A percentile compares a stretch with the other conserved stretches of the same genome.
Conservation (phyloP, 1,140 invertebrate genomes). For the Drosophila miranda region DNA sequence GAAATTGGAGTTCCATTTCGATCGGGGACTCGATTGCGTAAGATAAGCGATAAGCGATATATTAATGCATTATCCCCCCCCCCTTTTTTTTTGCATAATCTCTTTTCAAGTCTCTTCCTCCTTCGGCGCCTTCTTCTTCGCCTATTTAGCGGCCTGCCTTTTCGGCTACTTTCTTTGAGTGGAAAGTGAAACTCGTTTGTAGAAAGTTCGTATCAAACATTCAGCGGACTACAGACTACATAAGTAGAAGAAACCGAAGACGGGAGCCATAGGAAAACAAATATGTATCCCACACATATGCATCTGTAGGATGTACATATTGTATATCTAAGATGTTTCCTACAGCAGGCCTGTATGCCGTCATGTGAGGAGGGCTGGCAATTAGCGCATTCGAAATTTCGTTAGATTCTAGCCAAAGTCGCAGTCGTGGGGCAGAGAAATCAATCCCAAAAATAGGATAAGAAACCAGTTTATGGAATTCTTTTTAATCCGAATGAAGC, state of each 20-base stretch:
- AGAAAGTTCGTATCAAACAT: constrained; percentile 63
- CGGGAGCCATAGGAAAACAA: constrained; percentile 47
- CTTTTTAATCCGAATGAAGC: neutral
- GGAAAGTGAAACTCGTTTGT: constrained; percentile 72
- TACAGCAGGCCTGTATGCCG: constrained; percentile 1
- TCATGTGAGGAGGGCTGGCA: constrained; percentile 48
- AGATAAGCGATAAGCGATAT: constrained; percentile 47
- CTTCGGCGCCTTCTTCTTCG: neutral
- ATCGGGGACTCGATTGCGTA: constrained; percentile 35
- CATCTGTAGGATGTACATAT: constrained; percentile 10
- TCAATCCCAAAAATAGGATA: constrained; percentile 6
- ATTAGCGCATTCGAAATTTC: constrained; percentile 57
- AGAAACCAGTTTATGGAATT: no score
- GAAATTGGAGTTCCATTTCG: constrained; percentile 29
- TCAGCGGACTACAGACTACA: constrained; percentile 2
- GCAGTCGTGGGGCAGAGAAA: constrained; percentile 34
- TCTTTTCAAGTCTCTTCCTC: constrained; percentile 18
- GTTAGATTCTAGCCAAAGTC: constrained; percentile 37
- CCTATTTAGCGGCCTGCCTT: constrained; percentile 37
- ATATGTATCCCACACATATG: constrained; percentile 58
- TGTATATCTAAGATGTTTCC: constrained; percentile 9
- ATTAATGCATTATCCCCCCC: constrained; percentile 21
- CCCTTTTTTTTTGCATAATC: constrained; percentile 70
- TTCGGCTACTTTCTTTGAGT: constrained; percentile 50
- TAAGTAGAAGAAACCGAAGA: constrained; percentile 23